Evolutionary conservation across 2,113 vertebrate species (phyloP).

Genomic region (Pseudolaguvia tuberculata): DNA sequence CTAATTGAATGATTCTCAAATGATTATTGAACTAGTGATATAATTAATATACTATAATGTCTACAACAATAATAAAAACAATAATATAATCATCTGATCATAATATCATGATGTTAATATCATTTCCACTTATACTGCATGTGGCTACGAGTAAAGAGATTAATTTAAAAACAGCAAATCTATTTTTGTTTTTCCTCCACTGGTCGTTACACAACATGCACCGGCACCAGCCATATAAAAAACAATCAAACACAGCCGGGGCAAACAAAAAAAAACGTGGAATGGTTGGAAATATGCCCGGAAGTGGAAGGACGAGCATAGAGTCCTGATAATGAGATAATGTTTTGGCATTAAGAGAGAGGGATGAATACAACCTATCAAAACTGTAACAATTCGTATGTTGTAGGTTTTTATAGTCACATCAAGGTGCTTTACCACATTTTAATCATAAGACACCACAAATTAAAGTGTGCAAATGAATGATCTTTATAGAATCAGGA

Average conservation of each 20-base stretch:
- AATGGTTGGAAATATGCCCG: neutral
- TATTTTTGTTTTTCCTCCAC: conserved; percentile 13
- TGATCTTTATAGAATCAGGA: too few species aligned
- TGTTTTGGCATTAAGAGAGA: too few species aligned
- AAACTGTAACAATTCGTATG: neutral
- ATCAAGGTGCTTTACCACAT: neutral
- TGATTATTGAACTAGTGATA: too few species aligned
- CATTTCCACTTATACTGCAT: too few species aligned
- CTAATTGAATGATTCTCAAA: too few species aligned
- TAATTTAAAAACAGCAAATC: conserved; percentile 5
- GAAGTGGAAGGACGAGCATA: neutral
- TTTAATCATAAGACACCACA: neutral
- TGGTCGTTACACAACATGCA: conserved; percentile 15
- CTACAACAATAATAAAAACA: too few species aligned
- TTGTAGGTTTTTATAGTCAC: neutral
- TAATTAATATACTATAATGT: too few species aligned
- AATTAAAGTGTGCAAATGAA: too few species aligned
- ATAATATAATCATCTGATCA: too few species aligned
- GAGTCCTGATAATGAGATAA: neutral
- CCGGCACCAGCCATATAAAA: conserved; percentile 2
- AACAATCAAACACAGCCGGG: neutral
- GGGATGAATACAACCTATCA: neutral
- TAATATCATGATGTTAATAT: too few species aligned
- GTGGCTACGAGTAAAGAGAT: neutral
- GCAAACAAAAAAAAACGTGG: neutral